Evolutionary conservation across 2,888 invertebrate genomes (phyloP).

Genomic region (Cosmorhoe ocellata): DNA sequence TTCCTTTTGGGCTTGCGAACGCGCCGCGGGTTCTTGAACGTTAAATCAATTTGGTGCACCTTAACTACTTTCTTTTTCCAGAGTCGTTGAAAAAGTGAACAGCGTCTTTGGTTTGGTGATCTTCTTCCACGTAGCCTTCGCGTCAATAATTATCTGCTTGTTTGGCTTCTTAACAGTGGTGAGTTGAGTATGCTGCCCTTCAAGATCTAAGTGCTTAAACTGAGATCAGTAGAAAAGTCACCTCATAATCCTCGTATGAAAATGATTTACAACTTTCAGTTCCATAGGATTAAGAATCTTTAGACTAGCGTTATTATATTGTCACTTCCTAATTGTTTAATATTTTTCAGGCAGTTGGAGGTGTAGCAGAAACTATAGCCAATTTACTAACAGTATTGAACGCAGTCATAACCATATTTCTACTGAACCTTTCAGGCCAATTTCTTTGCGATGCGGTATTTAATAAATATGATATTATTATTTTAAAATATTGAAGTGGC

Average conservation of each 20-base stretch:
- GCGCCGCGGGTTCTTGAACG: too few relatives aligned
- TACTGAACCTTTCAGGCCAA: constrained; percentile 37
- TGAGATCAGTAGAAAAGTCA: too few relatives aligned
- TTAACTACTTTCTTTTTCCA: constrained; percentile 18
- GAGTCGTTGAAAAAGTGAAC: constrained; percentile 33
- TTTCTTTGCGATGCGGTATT: constrained; percentile 37
- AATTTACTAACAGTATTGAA: constrained; percentile 31
- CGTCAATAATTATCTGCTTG: constrained; percentile 41
- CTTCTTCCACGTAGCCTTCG: constrained; percentile 34
- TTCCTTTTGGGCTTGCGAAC: too few relatives aligned
- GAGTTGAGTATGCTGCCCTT: constrained; percentile 14
- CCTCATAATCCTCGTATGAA: too few relatives aligned
- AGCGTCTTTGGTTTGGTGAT: constrained; percentile 35
- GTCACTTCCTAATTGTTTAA: too few relatives aligned
- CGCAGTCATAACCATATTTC: constrained; percentile 31
- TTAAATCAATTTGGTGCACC: too few relatives aligned
- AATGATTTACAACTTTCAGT: too few relatives aligned
- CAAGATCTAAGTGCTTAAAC: too few relatives aligned
- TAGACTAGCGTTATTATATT: too few relatives aligned
- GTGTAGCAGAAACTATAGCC: constrained; percentile 30
- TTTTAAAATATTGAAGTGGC: too few relatives aligned
- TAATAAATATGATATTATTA: too few relatives aligned
- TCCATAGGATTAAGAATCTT: too few relatives aligned
- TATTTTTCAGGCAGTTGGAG: constrained; percentile 32
- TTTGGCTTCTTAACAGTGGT: constrained; percentile 40